Evolutionary conservation across 2,797 vertebrate genomes (phyloP), one percentile per base, ranked within the genome.

Genomic region (Hephaestus fuliginosus): DNA sequence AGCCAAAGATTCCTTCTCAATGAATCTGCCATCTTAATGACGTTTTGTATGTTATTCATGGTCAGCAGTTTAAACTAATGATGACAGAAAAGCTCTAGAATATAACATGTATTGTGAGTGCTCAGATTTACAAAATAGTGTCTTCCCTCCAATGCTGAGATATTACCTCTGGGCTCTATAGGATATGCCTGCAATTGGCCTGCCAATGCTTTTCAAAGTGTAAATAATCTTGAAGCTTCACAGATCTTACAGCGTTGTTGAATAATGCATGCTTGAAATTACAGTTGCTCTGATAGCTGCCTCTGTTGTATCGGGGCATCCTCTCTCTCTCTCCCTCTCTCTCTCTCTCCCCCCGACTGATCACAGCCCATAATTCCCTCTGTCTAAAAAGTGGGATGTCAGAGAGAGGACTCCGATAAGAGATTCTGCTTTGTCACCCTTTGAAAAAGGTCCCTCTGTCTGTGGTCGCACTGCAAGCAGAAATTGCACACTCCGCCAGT

Each of bases 191-290:
- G 76, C 83, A 85, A 87, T 91, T 90, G 91, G 85, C 86, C 82
- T 87, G 88, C 81, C 87, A 83, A 65, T 56, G 82, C 82, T 91
- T 92, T 85, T 89, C 85, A 86, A 83, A 87, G 78, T 89, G 89
- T 91, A 93, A 94, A 95, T 95, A 89, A 94, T 86, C 83, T 75
- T 56, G 81, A 89, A 87, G 88, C 90, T 81, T 84, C 85, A 80
- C 89, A 87, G 81, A 92, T 90, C 80, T 84, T 88, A 70, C 84
- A 86, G 88, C 64, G 51, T 81, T 65, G 79, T 78, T 95, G 93
- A 95, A 94, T 95, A 94, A 94, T 94, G 90, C 93, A 94, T 93
- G 89, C 77, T 74, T 67, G 53, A 91, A 93, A 95, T 92, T 92
- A 91, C 90, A 90, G 89, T 91, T 90, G 75, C 84, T 78, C 79